Evolutionary conservation across 1,140 invertebrate species (phyloP), one percentile per base, ranked within the genome.

Genomic region (Chymomyza costata): DNA sequence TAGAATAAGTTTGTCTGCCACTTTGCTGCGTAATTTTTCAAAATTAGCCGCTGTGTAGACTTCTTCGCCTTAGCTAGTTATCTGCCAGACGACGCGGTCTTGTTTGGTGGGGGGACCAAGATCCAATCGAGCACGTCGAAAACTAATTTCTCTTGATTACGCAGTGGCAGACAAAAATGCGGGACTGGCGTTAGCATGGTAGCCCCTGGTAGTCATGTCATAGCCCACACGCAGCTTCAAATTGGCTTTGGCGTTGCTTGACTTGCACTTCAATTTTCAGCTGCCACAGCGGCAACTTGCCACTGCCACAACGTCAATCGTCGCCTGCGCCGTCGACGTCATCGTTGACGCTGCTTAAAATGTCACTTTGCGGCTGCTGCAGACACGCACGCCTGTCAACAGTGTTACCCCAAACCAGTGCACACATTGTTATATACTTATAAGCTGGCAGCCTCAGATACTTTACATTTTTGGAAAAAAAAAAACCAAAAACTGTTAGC

Each of bases 121-220:
- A 37, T 32, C 64, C 78, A 82, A 82, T 82, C 71, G 67, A 61
- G 67, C 78, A 82, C 78, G 78, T 82, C 67, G 66, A 78, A 82
- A 82, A 73, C 78, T 82, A 82, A 82, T 82, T 82, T 82, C 64
- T 82, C 78, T 73, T 82, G 78, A 82, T 82, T 82, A 82, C 54
- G 64, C 71, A 25, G 21, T 8, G 3, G 21, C 21, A 25, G 57
- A 19, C 21, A 21, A 13, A 1, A 18, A 6, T 14, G 34, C 15
- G 32, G 17, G 32, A 25, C 37, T 10, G 28, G 45, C 13, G 50
- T 28, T n/a, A n/a, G n/a, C n/a, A n/a, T n/a, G n/a, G 63, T 40
- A 43, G 49, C 34, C 30, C 65, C 18, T 8, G 41, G 55, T 51
- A 48, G 44, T n/a, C 11, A 46, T 51, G 48, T n/a, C n/a, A n/a